Base-by-base conservation (phyloP, 2,797 vertebrate species). In the Parauchenoglanis punctatus region DNA sequence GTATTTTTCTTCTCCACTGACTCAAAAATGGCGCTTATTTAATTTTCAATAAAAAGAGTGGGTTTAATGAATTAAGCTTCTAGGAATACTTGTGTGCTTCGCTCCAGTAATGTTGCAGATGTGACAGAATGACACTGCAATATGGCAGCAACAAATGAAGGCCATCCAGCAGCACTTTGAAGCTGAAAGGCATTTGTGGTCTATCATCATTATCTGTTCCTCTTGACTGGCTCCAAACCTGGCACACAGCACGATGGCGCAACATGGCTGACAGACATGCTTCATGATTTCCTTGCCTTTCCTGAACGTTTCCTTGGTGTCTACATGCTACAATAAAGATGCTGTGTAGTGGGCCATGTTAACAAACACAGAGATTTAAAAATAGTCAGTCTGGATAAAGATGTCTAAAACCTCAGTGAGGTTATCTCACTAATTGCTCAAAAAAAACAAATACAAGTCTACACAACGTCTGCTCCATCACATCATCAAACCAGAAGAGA, bases 11-110 rank as follows among this genome's bases (percentile, higher is more conserved):
- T 76, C 25, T 70, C 35, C 4, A 44, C 17, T 15, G 12, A n/a
- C 12, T 44, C 70, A 31, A 25, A 25, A 49, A 75, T 6, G 11
- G 4, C 1, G 12, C 25, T 75, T 49, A 52, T 52, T 75, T 76
- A 28, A 28, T 76, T 52, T 76, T n/a, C 44, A 49, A 75, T 46
- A 75, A 76, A 46, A 52, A 28, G 2, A 76, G 44, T 49, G 18
- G 15, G 13, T 20, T 52, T 52, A 52, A 76, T 28, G 70, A 44
- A 72, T 44, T 72, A 44, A 11, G 68, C 68, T 13, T 72, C 35
- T 13, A 25, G 72, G 44, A 75, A 75, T n/a, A 52, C 46, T 76
- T 76, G 73, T 28, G 13, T 76, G 73, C 7, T 76, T 76, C 73
- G 17, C 25, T 76, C 5, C 46, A 28, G 11, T 25, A 44, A 11